phyloP scores from a whole-genome alignment of 2,888 invertebrate genomes.

The Thymelicus sylvestris region DNA sequence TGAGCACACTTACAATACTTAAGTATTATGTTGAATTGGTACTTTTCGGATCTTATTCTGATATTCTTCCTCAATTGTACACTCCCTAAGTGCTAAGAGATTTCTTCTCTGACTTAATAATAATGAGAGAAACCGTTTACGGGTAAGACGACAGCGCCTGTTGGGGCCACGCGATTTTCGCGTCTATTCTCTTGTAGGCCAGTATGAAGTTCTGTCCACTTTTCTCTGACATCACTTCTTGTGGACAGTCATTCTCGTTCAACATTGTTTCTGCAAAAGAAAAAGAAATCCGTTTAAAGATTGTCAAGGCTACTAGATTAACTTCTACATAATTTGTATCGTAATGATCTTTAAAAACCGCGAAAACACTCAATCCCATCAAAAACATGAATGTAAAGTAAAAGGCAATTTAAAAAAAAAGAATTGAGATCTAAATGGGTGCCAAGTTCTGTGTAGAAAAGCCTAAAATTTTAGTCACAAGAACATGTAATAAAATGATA shows the following conservation, averaged over 20 bases:
- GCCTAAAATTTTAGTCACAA: no score
- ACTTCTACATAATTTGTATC: no score
- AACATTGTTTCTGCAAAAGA: constrained; percentile 92
- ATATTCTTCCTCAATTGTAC: constrained; percentile 39
- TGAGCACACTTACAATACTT: constrained; percentile 52
- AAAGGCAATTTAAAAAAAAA: no score
- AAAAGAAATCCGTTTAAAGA: not conserved
- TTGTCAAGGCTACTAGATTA: no score
- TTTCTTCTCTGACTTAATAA: constrained; percentile 41
- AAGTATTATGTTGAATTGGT: constrained; percentile 32
- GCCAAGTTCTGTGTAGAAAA: no score
- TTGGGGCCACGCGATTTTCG: constrained; percentile 98
- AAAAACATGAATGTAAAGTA: no score
- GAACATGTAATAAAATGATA: no score
- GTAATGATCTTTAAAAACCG: no score
- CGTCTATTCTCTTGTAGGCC: constrained; percentile 97
- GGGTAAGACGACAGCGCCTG: constrained; percentile 80
- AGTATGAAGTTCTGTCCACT: constrained; percentile 94
- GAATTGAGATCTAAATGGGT: no score
- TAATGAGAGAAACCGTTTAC: constrained; percentile 51
- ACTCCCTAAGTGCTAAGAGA: constrained; percentile 41
- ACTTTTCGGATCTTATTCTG: constrained; percentile 22
- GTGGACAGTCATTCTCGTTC: constrained; percentile 95
- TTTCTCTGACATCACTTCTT: constrained; percentile 90
- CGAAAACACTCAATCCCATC: no score